Evolutionary conservation across 2,797 vertebrate genomes (phyloP).

Genomic region (Clamator glandarius): DNA sequence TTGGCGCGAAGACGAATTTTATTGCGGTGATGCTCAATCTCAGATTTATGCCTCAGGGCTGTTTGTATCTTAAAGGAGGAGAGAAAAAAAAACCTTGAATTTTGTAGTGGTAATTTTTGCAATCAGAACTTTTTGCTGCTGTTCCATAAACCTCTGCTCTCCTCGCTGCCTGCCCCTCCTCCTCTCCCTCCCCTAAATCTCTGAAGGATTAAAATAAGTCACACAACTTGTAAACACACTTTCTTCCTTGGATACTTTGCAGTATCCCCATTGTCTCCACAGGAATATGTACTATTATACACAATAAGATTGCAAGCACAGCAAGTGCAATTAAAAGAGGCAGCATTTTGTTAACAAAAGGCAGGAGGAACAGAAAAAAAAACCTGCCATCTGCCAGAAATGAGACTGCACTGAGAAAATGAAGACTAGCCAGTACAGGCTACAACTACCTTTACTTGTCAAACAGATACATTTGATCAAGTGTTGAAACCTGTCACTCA

Average conservation of each 20-base stretch:
- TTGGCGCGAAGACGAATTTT: slow-evolving; percentile 96
- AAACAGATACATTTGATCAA: not conserved
- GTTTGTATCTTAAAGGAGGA: slow-evolving; percentile 87
- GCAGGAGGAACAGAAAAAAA: slow-evolving; percentile 11
- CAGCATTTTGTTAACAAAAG: slow-evolving; percentile 30
- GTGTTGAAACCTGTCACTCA: not conserved
- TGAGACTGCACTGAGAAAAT: not conserved
- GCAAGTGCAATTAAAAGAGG: slow-evolving; percentile 8
- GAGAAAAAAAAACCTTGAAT: not conserved
- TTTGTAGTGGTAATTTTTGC: not conserved
- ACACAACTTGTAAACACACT: not conserved
- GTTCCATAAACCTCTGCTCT: not conserved
- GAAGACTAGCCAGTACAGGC: not conserved
- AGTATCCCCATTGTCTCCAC: not conserved
- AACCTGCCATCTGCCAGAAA: not conserved
- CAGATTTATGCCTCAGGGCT: slow-evolving; percentile 94
- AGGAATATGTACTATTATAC: not conserved
- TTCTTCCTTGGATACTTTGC: not conserved
- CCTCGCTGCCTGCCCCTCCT: not conserved
- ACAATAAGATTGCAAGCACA: not conserved
- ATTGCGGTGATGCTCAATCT: slow-evolving; percentile 97
- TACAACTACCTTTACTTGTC: not conserved
- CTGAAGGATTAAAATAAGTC: not conserved
- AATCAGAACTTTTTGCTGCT: not conserved
- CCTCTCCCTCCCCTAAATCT: not conserved